These are phyloP conservation scores for Hephaestus fuliginosus DNA, from an alignment of 2,797 vertebrate genomes.

Conservation along the genomic window DNA sequence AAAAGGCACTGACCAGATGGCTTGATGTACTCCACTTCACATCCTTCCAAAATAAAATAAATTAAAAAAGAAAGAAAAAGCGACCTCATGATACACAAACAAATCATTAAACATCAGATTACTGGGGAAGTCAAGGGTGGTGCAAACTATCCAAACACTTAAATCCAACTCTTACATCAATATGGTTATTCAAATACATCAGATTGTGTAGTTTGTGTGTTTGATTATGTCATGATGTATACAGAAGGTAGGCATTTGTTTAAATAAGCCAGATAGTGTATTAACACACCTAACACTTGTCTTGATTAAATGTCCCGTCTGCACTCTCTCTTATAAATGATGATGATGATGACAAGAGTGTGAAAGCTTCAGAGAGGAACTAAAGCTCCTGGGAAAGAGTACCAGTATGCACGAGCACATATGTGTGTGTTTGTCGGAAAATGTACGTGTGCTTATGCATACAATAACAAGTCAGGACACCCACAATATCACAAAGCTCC, in stretches of 20 bases:
- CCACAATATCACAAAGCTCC: constrained; percentile 54
- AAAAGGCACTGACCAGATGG: background rate
- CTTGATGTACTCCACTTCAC: background rate
- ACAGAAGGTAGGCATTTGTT: background rate
- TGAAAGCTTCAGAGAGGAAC: constrained; percentile 5
- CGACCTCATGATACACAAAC: background rate
- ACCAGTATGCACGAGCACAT: constrained; percentile 14
- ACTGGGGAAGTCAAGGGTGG: background rate
- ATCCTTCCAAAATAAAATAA: background rate
- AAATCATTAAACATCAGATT: background rate
- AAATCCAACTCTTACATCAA: background rate
- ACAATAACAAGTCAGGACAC: constrained; percentile 57
- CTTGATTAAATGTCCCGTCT: constrained; percentile 7
- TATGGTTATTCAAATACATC: background rate
- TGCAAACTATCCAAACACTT: constrained; percentile 3
- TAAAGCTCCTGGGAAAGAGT: constrained; percentile 16
- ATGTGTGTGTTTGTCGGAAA: constrained; percentile 38
- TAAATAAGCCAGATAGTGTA: background rate
- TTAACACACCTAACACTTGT: background rate
- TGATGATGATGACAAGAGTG: constrained; percentile 3
- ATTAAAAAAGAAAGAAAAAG: background rate
- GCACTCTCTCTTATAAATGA: constrained; percentile 11
- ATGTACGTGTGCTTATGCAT: constrained; percentile 40
- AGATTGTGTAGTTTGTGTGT: background rate
- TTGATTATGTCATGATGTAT: background rate